Percentiles rank a stretch among this genome's conserved stretches.
Conservation (phyloP, 1,140 invertebrate species). For the Manduca sexta region DNA sequence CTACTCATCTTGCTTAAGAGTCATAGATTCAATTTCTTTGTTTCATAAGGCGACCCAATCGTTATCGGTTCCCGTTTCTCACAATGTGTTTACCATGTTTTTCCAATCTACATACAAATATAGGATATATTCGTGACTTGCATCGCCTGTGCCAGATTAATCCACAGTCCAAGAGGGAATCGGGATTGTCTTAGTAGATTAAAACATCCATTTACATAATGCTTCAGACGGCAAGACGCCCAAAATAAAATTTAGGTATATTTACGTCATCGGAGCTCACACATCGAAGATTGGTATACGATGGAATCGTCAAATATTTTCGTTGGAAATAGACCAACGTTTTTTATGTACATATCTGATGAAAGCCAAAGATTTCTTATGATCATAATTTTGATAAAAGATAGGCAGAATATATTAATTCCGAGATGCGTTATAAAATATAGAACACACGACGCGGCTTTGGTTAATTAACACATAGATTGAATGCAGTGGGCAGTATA, state of each 20-base stretch:
- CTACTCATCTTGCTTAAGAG: neutral
- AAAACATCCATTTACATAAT: conserved; percentile 52
- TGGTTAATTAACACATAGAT: no score
- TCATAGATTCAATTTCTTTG: conserved; percentile 59
- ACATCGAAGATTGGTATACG: no score
- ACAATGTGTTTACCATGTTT: conserved; percentile 52
- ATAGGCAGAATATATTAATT: no score
- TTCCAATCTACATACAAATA: conserved; percentile 50
- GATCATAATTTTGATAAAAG: no score
- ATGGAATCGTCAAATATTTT: neutral
- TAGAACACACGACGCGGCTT: no score
- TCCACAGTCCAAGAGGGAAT: conserved; percentile 25
- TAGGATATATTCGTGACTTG: conserved; percentile 53
- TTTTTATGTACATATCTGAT: neutral
- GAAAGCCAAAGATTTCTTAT: no score
- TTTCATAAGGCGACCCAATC: conserved; percentile 30
- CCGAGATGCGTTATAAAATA: no score
- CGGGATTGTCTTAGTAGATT: conserved; percentile 35
- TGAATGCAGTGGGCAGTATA: no score
- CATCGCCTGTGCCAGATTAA: conserved; percentile 27
- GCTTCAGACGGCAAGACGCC: conserved; percentile 40
- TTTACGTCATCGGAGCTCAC: neutral
- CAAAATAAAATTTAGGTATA: conserved; percentile 8
- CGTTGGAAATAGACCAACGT: neutral
- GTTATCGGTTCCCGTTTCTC: conserved; percentile 6